Percentiles rank a stretch among this genome's conserved stretches.
These are phyloP conservation scores for Typhlomys cinereus DNA, from an alignment of 2,113 vertebrate species.

Conservation along the genomic window DNA sequence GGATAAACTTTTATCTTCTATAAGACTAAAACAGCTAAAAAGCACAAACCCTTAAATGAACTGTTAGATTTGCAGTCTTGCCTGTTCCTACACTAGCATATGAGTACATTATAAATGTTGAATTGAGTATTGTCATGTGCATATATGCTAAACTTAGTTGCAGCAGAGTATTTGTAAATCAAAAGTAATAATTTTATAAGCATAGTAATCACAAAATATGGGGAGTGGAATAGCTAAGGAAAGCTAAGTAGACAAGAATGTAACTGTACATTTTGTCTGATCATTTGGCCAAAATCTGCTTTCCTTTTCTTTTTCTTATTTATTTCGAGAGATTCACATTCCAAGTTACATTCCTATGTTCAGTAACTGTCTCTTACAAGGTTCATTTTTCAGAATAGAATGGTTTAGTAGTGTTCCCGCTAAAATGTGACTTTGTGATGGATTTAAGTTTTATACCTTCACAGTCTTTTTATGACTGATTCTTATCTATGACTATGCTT, in stretches of 20 bases:
- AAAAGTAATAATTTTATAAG: not conserved
- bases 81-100: not conserved
- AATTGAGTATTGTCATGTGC: not conserved
- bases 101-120: not conserved
- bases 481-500: not conserved
- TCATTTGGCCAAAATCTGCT: not conserved
- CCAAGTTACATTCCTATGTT: not conserved
- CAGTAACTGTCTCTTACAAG: not conserved
- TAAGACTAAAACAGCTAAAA: not conserved
- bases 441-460: not conserved
- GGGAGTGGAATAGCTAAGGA: not conserved
- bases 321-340: not conserved
- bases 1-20: not conserved
- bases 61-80: not conserved
- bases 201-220: not conserved
- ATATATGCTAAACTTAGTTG: not conserved
- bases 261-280: not conserved
- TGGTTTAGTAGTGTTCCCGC: not conserved
- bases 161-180: not conserved
- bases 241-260: not conserved
- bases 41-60: not conserved
- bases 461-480: not conserved
- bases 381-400: not conserved
- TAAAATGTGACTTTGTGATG: not conserved
- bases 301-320: not conserved